phyloP scores from a whole-genome alignment of 2,888 invertebrate genomes.

The Zygaena filipendulae region DNA sequence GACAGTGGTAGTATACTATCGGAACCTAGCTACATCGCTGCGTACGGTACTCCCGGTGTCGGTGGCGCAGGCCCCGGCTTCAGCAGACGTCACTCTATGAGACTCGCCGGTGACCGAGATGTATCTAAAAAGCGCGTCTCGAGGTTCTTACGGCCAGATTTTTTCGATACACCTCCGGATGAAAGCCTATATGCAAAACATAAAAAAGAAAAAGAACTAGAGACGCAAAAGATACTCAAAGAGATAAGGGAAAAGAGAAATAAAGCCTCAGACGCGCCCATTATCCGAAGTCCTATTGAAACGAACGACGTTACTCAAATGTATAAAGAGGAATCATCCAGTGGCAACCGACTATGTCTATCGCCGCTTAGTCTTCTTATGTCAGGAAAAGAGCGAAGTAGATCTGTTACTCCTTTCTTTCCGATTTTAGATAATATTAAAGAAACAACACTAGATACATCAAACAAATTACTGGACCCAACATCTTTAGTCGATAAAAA shows the following conservation, averaged over 20 bases:
- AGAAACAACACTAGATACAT: conserved; percentile 41
- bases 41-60: conserved; percentile 28
- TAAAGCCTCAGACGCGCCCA: conserved; percentile 35
- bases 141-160: conserved; percentile 81
- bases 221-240: conserved; percentile 74
- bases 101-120: conserved; percentile 34
- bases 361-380: conserved; percentile 40
- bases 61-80: conserved; percentile 18
- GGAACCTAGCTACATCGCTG: conserved; percentile 51
- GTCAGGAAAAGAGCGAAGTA: conserved; percentile 44
- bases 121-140: conserved; percentile 71
- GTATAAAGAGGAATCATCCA: conserved; percentile 28
- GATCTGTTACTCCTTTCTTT: conserved; percentile 58
- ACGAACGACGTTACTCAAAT: conserved; percentile 22
- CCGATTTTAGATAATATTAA: conserved; percentile 62
- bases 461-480: conserved; percentile 21
- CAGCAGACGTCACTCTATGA: conserved; percentile 37
- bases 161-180: conserved; percentile 76
- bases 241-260: conserved; percentile 74
- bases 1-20: conserved; percentile 37
- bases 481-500: conserved; percentile 22
- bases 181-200: conserved; percentile 73
- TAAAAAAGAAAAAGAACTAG: conserved; percentile 73
- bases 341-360: conserved; percentile 34
- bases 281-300: conserved; percentile 32